Base-by-base conservation (phyloP, 1,140 invertebrate genomes). In the Chrysomallon squamiferum region DNA sequence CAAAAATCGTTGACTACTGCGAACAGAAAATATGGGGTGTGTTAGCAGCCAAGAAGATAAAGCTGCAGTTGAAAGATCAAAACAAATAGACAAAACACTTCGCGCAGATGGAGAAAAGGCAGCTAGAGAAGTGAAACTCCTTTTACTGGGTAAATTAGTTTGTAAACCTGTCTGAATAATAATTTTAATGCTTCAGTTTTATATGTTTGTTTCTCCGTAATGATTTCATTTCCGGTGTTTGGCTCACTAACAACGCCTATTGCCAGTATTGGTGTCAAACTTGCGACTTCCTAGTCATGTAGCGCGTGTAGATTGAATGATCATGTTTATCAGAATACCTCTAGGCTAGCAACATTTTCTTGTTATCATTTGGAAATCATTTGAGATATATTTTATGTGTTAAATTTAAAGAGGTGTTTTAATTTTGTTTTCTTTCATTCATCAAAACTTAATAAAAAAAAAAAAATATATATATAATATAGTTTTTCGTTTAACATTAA, bases 51-150 rank as follows among this genome's bases (percentile, higher is more conserved):
- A 68, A 50, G 80, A 79, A 59, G 80, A 81, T 61, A 77, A 77
- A 63, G 72, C 66, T 33, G 80, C 80, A 13, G 64, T 69, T 25
- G 80, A 80, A 80, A 88, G 93, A 77, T 94, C 93, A 29, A 94
- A 94, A 87, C 92, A 93, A 86, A 95, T 96, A 82, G 94, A 95
- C 87, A 91, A 93, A 85, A 90, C 92, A 82, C 86, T 96, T 30
- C 82, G 92, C 75, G 90, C 90, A 56, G 93, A 95, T 90, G 92
- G 92, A 69, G 93, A 95, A 87, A 89, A 91, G 69, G 91, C 92
- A 66, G 91, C 93, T 38, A 90, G 91, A 76, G 93, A 96, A 90
- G 93, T 95, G 72, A 96, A 95, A 87, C 88, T 96, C 59, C 87
- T 95, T 52, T 86, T 95, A 60, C 87, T 95, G 67, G 94, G 93